Evolutionary conservation across 53 echinoderm and acorn worm species (phyloP).

Genomic region (Stichopus horrens): DNA sequence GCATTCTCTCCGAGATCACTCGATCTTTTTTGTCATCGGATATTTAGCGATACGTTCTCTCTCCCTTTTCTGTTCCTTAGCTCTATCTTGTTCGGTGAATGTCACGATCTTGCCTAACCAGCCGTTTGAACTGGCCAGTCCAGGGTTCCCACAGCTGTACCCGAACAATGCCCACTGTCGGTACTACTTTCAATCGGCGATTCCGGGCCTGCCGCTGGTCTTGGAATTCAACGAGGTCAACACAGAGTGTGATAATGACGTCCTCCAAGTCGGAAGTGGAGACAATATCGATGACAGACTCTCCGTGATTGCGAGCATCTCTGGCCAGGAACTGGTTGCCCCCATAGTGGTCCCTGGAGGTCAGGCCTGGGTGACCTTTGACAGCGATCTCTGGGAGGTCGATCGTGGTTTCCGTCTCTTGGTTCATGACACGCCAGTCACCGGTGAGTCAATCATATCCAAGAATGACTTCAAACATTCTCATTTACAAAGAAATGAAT

Average conservation of each 20-base stretch:
- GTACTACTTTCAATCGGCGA: slow-evolving; percentile 38
- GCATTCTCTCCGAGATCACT: no score
- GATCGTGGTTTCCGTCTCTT: slow-evolving; percentile 50
- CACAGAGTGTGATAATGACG: slow-evolving; percentile 61
- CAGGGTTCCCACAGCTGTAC: slow-evolving; percentile 57
- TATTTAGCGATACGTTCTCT: no score
- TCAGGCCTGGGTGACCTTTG: slow-evolving; percentile 59
- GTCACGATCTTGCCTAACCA: slow-evolving; percentile 46
- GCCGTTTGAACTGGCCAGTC: slow-evolving; percentile 48
- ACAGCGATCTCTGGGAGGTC: slow-evolving; percentile 55
- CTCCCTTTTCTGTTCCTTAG: background rate
- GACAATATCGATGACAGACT: background rate
- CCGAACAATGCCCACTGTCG: slow-evolving; percentile 59
- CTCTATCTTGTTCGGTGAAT: slow-evolving; percentile 54
- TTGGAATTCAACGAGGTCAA: slow-evolving; percentile 44
- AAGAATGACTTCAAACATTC: background rate
- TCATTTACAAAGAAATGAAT: background rate
- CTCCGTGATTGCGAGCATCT: slow-evolving; percentile 43
- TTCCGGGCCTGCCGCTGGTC: slow-evolving; percentile 22
- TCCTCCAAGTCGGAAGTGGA: slow-evolving; percentile 48
- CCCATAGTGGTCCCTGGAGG: slow-evolving; percentile 50
- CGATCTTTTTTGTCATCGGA: no score
- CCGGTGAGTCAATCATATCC: slow-evolving; percentile 5
- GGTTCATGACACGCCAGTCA: slow-evolving; percentile 17
- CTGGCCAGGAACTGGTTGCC: slow-evolving; percentile 55